Evolutionary conservation across 2,113 vertebrate species (phyloP).

Genomic region (Calcarius ornatus): DNA sequence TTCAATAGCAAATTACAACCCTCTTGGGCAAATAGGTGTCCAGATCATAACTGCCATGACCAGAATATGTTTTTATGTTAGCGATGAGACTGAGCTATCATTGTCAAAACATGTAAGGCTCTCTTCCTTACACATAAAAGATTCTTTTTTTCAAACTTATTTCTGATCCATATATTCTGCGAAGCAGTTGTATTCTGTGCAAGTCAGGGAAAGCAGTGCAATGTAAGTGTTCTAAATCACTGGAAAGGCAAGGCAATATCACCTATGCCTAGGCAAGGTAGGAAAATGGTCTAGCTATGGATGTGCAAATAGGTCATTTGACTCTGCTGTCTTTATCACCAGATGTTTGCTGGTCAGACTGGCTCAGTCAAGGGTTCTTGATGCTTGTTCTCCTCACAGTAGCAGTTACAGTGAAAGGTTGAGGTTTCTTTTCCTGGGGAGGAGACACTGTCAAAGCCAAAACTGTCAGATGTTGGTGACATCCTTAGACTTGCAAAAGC

Average conservation of each 20-base stretch:
- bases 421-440: not conserved
- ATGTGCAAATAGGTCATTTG: not conserved
- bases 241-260: not conserved
- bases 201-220: not conserved
- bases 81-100: not conserved
- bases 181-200: not conserved
- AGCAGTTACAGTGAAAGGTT: not conserved
- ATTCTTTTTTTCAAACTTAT: not conserved
- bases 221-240: not conserved
- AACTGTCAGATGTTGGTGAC: not conserved
- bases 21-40: not conserved
- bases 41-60: not conserved
- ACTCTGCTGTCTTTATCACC: not conserved
- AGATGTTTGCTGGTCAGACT: not conserved
- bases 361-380: not conserved
- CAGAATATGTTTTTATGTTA: not conserved
- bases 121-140: not conserved
- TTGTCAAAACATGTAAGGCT: not conserved
- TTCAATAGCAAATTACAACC: not conserved
- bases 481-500: not conserved
- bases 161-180: not conserved
- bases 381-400: not conserved
- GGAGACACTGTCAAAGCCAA: not conserved
- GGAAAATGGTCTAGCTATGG: not conserved
- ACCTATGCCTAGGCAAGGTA: not conserved